These are phyloP conservation scores for Uloborus diversus DNA, from an alignment of 1,140 invertebrate genomes.

Conservation along the genomic window DNA sequence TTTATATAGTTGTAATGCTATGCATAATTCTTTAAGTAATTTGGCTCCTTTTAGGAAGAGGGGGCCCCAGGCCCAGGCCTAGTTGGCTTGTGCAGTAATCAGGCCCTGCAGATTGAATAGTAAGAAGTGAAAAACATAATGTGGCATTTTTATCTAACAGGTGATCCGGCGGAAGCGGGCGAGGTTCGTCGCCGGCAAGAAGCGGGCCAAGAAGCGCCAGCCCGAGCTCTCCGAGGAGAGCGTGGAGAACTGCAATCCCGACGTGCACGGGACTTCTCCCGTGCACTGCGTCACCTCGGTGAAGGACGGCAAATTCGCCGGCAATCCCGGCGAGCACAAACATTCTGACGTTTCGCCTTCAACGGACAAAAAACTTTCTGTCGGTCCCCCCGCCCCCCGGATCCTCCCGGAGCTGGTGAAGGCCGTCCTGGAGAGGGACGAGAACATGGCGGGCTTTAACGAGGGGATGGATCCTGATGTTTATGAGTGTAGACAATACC, in stretches of 20 bases:
- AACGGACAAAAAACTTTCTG: conserved; percentile 15
- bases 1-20: too few species aligned
- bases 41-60: too few species aligned
- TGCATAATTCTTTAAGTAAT: too few species aligned
- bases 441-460: conserved; percentile 5
- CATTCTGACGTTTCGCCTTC: background rate
- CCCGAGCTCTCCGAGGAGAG: conserved; percentile 38
- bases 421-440: conserved; percentile 53
- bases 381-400: conserved; percentile 22
- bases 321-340: conserved; percentile 8
- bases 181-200: background rate
- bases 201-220: conserved; percentile 25
- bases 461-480: conserved; percentile 60
- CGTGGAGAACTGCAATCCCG: conserved; percentile 24
- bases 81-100: too few species aligned
- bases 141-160: too few species aligned
- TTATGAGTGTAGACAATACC: conserved; percentile 62
- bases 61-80: too few species aligned
- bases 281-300: conserved; percentile 10
- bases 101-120: too few species aligned
- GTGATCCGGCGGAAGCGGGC: conserved; percentile 65
- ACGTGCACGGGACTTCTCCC: conserved; percentile 6
- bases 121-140: too few species aligned
- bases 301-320: conserved; percentile 7
- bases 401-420: conserved; percentile 53